Evolutionary conservation across 1,140 invertebrate genomes (phyloP).

Genomic region (Lepidurus arcticus): DNA sequence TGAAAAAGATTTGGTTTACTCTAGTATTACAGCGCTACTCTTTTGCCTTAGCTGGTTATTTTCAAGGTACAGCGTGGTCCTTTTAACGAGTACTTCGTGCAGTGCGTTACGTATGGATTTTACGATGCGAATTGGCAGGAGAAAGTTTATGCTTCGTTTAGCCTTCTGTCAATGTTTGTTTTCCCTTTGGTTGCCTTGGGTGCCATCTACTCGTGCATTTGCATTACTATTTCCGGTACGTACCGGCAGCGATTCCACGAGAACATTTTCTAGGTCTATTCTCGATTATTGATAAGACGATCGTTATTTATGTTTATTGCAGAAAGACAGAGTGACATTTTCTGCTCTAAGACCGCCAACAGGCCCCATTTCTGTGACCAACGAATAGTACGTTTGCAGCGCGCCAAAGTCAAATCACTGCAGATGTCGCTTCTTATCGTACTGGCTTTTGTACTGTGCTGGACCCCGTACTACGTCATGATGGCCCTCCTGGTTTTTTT

Average conservation of each 20-base stretch:
- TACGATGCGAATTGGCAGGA: constrained; percentile 73
- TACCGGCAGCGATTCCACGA: constrained; percentile 39
- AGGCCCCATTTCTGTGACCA: constrained; percentile 11
- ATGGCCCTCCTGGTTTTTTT: constrained; percentile 75
- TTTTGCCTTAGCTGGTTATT: constrained; percentile 60
- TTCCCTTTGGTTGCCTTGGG: constrained; percentile 16
- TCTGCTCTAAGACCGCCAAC: not conserved
- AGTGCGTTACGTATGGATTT: constrained; percentile 75
- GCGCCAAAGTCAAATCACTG: constrained; percentile 74
- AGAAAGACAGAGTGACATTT: not conserved
- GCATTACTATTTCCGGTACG: constrained; percentile 71
- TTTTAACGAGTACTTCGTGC: constrained; percentile 71
- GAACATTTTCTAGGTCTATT: too few relatives aligned
- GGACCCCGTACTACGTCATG: constrained; percentile 89
- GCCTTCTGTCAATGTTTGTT: constrained; percentile 62
- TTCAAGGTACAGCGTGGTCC: constrained; percentile 68
- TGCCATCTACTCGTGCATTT: constrained; percentile 65
- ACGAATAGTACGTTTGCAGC: constrained; percentile 48
- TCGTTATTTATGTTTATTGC: not conserved
- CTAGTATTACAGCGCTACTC: constrained; percentile 26
- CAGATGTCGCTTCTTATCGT: constrained; percentile 77
- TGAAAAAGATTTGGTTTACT: not conserved
- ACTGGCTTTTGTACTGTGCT: constrained; percentile 85
- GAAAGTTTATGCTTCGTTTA: constrained; percentile 67
- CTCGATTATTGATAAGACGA: too few relatives aligned